Conservation (phyloP, 2,888 invertebrate species). For the Tanytarsus gracilentus region DNA sequence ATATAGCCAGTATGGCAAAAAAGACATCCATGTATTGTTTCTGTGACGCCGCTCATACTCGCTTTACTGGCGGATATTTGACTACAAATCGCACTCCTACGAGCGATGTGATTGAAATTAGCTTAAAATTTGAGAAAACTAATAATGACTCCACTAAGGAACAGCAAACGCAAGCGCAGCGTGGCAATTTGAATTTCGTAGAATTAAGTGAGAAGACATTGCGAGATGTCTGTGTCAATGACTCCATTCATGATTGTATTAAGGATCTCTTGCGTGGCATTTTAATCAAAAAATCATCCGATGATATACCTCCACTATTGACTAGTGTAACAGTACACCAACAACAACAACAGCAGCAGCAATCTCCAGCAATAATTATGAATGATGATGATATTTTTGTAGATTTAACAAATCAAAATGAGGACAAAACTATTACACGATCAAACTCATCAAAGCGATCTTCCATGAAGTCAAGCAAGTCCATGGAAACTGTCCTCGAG, state of each 20-base stretch:
- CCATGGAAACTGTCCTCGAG: not conserved
- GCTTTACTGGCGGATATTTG: slow-evolving; percentile 6
- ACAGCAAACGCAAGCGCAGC: not conserved
- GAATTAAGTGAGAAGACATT: not conserved
- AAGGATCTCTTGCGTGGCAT: not conserved
- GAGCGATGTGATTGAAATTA: slow-evolving; percentile 14
- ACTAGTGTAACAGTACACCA: not conserved
- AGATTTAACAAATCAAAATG: not conserved
- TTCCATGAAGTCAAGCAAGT: slow-evolving; percentile 6
- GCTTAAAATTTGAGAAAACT: slow-evolving; percentile 16
- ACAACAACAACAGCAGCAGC: not conserved
- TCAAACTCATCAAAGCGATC: not conserved
- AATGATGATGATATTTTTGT: not conserved
- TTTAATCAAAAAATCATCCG: not conserved
- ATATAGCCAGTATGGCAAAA: not conserved
- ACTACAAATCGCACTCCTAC: not conserved
- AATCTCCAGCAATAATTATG: not conserved
- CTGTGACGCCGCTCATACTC: slow-evolving; percentile 3
- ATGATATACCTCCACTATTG: not conserved
- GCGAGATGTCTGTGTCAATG: not conserved
- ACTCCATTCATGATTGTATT: not conserved
- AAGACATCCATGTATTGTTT: not conserved
- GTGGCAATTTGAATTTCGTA: not conserved
- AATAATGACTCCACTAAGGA: not conserved
- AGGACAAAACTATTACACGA: not conserved